phyloP scores from a whole-genome alignment of 2,113 vertebrate genomes.

The Elanoides forficatus region DNA sequence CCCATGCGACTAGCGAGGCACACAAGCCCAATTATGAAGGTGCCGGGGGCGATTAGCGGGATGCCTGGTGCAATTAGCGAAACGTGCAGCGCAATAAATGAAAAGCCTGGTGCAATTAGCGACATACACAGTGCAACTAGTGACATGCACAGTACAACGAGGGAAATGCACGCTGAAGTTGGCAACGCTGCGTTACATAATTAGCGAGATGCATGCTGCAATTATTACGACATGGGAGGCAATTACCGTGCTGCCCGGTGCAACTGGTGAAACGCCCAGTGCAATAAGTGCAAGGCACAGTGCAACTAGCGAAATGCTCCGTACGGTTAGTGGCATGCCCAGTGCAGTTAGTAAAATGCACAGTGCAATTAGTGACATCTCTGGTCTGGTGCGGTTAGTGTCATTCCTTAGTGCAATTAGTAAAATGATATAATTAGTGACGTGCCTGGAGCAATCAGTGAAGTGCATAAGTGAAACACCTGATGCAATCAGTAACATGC shows the following conservation, averaged over 20 bases:
- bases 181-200: fast-evolving
- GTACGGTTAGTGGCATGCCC: no score
- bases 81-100: no score
- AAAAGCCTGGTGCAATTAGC: background rate
- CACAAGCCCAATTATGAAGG: no score
- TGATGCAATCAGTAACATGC: background rate
- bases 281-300: no score
- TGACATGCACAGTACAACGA: fast-evolving
- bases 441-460: background rate
- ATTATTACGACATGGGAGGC: background rate
- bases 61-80: background rate
- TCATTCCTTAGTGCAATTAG: background rate
- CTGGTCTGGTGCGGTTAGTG: background rate
- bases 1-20: no score
- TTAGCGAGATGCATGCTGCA: no score
- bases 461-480: background rate
- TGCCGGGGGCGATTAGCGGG: background rate
- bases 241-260: background rate
- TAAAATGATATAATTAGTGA: no score
- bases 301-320: background rate
- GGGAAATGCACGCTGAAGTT: background rate
- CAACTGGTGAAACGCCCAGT: background rate
- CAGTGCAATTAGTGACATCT: background rate
- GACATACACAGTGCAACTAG: fast-evolving
- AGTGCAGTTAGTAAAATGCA: background rate